Percentiles rank a stretch among this genome's conserved stretches.
These are phyloP conservation scores for Parthenolecanium corni DNA, from an alignment of 2,888 invertebrate genomes.

Conservation along the genomic window DNA sequence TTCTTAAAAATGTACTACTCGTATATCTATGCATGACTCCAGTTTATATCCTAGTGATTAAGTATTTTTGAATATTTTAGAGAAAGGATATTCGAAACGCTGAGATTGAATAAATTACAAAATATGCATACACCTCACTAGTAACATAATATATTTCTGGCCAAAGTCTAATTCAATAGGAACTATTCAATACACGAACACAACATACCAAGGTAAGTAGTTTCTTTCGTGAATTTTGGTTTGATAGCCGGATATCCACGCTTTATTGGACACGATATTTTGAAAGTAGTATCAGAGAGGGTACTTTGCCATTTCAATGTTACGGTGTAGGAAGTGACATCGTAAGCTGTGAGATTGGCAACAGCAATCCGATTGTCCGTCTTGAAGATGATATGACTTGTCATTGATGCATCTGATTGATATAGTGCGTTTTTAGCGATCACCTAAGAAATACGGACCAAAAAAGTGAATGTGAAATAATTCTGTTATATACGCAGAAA, in stretches of 20 bases:
- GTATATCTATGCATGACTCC: too few relatives aligned
- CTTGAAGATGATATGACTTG: conserved; percentile 51
- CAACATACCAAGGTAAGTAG: neutral
- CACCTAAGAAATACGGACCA: conserved; percentile 40
- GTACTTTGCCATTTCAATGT: conserved; percentile 46
- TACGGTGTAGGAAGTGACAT: conserved; percentile 43
- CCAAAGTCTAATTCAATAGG: too few relatives aligned
- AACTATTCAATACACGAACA: too few relatives aligned
- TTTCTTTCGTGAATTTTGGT: neutral
- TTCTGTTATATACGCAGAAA: too few relatives aligned
- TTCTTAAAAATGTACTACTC: too few relatives aligned
- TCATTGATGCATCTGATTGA: conserved; percentile 50
- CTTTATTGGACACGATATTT: neutral
- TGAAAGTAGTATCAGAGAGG: neutral
- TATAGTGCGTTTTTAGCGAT: conserved; percentile 52
- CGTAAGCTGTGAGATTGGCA: conserved; percentile 46
- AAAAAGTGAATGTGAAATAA: too few relatives aligned
- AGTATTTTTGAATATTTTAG: too few relatives aligned
- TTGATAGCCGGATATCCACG: neutral
- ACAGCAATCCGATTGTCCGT: conserved; percentile 45
- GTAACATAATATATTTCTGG: too few relatives aligned
- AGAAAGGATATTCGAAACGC: too few relatives aligned
- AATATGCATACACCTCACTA: too few relatives aligned
- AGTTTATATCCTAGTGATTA: too few relatives aligned
- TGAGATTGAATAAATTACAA: too few relatives aligned